Evolutionary conservation across 2,888 invertebrate species (phyloP), one percentile per base, ranked within the genome.

Genomic region (Ormyrus pomaceus): DNA sequence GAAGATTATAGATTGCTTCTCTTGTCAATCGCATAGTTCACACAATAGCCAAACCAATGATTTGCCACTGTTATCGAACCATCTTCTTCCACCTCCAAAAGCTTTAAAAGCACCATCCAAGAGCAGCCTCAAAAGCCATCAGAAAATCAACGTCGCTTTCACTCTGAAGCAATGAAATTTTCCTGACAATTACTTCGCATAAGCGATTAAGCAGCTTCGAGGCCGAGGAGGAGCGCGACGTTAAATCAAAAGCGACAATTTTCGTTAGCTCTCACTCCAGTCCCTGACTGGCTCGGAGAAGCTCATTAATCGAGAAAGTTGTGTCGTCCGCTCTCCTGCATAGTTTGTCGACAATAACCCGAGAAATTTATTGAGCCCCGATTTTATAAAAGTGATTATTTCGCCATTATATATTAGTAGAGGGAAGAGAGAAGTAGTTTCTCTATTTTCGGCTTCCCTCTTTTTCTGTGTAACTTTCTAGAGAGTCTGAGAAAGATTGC

Each of bases 351-450:
- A 56, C 73, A 68, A 79, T 79, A 73, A 74, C 74, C 66, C 34
- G 45, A 13, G n/a, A 69, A 69, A 74, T 79, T 75, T 75, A 79
- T 79, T 70, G 79, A 79, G 73, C 10, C 55, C n/a, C 70, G 61
- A 78, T 78, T 65, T 75, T 53, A 70, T 59, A 56, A 75, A 70
- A 75, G 75, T 71, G 76, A 80, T 80, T 80, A 75, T 80, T 71
- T 71, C 61, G 59, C 50, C 75, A 71, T 75, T 76, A 71, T 64
- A 71, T 75, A 76, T 76, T 79, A 72, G 45, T 9, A 11, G 10
- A 73, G 62, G 51, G 73, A 68, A 7, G 7, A 3, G 9, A 46
- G 8, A 10, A 6, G 19, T 55, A 55, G 13, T 50, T 10, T 55
- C 48, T 13, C 19, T 48, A 51, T 46, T 9, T 69, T 55, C 9